These are phyloP conservation scores for Colostygia pectinataria DNA, from an alignment of 2,888 invertebrate genomes.

Conservation along the genomic window DNA sequence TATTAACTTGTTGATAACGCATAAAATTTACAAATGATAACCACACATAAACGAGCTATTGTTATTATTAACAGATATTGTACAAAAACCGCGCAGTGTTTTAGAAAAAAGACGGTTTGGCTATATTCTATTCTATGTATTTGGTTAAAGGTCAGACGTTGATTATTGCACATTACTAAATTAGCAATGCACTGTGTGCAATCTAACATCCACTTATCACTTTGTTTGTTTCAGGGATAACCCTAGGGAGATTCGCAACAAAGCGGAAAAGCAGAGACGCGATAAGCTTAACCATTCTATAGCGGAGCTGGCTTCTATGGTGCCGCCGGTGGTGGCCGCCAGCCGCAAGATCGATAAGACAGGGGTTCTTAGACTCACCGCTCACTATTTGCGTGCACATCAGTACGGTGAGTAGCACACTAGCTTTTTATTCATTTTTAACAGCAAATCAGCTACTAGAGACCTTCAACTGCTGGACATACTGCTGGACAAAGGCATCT, in stretches of 20 bases:
- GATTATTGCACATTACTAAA: too few relatives aligned
- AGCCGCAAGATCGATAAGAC: conserved; percentile 94
- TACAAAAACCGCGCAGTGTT: too few relatives aligned
- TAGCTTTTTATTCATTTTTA: background rate
- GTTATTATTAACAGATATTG: too few relatives aligned
- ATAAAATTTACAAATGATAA: too few relatives aligned
- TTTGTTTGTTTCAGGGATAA: conserved; percentile 51
- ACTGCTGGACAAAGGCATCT: too few relatives aligned
- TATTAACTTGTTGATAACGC: too few relatives aligned
- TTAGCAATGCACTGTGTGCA: background rate
- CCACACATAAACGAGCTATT: too few relatives aligned
- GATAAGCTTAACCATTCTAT: conserved; percentile 94
- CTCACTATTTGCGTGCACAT: conserved; percentile 91
- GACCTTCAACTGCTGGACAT: too few relatives aligned
- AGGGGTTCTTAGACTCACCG: conserved; percentile 92
- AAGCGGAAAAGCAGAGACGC: conserved; percentile 94
- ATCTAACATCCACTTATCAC: background rate
- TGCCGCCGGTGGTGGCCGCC: conserved; percentile 90
- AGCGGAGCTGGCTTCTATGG: conserved; percentile 89
- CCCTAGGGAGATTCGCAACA: conserved; percentile 89
- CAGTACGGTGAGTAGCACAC: conserved; percentile 71
- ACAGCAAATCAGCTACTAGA: background rate
- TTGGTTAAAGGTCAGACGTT: too few relatives aligned
- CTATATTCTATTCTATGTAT: too few relatives aligned
- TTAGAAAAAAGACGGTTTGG: too few relatives aligned